phyloP scores from a whole-genome alignment of 2,888 invertebrate species.

The Tachina grossa region DNA sequence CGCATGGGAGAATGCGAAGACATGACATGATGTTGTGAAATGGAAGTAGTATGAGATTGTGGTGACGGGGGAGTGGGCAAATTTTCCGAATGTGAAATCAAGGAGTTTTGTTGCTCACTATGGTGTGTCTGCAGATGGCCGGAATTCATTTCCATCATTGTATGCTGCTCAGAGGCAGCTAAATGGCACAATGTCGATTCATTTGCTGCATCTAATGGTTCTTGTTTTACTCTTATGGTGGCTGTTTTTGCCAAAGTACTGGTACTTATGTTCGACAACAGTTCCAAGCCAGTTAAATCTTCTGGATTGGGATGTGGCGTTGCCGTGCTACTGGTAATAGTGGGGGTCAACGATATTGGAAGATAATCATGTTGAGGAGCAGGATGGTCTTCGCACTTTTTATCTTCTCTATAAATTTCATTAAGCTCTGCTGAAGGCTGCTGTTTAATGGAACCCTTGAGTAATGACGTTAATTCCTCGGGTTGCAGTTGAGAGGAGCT shows the following conservation, averaged over 20 bases:
- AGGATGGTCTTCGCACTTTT: constrained; percentile 16
- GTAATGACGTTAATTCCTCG: constrained; percentile 30
- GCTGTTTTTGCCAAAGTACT: constrained; percentile 85
- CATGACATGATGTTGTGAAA: constrained; percentile 28
- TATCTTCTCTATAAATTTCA: constrained; percentile 28
- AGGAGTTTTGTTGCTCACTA: constrained; percentile 42
- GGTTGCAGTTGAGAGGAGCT: constrained; percentile 32
- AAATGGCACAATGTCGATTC: constrained; percentile 59
- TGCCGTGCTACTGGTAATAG: constrained; percentile 59
- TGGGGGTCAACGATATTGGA: constrained; percentile 46
- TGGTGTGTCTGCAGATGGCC: constrained; percentile 10
- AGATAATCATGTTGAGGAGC: neutral
- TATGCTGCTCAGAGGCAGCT: constrained; percentile 24
- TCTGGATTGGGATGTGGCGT: constrained; percentile 80
- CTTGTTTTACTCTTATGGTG: constrained; percentile 80
- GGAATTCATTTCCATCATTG: constrained; percentile 52
- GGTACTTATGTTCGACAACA: constrained; percentile 92
- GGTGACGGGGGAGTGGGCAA: constrained; percentile 32
- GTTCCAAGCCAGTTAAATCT: constrained; percentile 91
- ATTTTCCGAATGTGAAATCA: constrained; percentile 38
- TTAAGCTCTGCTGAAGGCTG: neutral
- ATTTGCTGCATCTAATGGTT: constrained; percentile 76
- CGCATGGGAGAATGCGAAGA: constrained; percentile 34
- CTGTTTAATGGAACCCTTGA: constrained; percentile 51
- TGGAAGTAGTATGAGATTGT: neutral